These are phyloP conservation scores for Chroicocephalus ridibundus DNA, from an alignment of 2,113 vertebrate species.

Conservation along the genomic window DNA sequence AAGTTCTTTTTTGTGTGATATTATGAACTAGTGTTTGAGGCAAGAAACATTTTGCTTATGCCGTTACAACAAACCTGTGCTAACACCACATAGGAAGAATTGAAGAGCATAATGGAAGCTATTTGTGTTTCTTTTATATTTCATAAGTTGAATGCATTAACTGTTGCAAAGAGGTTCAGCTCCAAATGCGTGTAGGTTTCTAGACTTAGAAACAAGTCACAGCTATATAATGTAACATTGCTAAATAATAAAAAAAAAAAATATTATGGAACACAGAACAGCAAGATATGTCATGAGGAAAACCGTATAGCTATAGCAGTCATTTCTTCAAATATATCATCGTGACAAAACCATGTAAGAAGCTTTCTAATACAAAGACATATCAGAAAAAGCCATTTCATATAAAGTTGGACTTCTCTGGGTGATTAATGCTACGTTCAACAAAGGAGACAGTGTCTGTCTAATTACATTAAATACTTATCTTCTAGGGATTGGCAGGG, in stretches of 20 bases:
- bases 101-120: background rate
- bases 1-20: background rate
- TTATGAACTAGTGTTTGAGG: background rate
- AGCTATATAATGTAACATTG: background rate
- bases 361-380: slow-evolving; percentile 58
- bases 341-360: slow-evolving; percentile 37
- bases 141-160: background rate
- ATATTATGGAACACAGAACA: slow-evolving; percentile 15
- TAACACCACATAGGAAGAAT: background rate
- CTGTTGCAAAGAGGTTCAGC: background rate
- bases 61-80: background rate
- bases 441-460: slow-evolving; percentile 75
- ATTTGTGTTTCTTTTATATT: background rate
- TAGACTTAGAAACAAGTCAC: background rate
- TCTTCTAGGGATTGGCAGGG: slow-evolving; percentile 74
- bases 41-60: background rate
- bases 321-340: slow-evolving; percentile 30
- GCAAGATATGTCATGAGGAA: background rate
- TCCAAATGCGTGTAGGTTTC: background rate
- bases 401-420: slow-evolving; percentile 67
- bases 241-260: background rate
- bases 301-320: background rate
- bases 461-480: slow-evolving; percentile 75
- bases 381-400: slow-evolving; percentile 66
- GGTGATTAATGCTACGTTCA: slow-evolving; percentile 73